Evolutionary conservation across 2,888 invertebrate species (phyloP).

Genomic region (Dolichomitus sp.): DNA sequence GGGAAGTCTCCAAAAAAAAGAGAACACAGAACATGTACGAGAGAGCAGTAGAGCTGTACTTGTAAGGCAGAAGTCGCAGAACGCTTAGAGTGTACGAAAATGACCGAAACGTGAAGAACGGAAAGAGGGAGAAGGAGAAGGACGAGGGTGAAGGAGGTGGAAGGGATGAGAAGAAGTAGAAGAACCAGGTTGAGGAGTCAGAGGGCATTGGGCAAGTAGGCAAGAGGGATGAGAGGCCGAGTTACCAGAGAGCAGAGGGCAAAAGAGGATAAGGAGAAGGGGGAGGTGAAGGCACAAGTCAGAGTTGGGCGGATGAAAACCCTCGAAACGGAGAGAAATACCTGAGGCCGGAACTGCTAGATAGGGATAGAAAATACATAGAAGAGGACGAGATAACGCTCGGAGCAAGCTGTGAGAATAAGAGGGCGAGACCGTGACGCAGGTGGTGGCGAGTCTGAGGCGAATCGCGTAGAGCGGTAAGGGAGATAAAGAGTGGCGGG

Average conservation of each 20-base stretch:
- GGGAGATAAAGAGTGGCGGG: slow-evolving; percentile 66
- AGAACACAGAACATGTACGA: neutral
- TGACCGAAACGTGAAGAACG: neutral
- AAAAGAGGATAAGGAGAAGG: slow-evolving; percentile 31
- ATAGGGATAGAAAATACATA: slow-evolving; percentile 24
- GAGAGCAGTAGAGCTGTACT: neutral
- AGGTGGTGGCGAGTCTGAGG: slow-evolving; percentile 62
- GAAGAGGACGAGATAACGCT: slow-evolving; percentile 43
- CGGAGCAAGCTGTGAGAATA: slow-evolving; percentile 27
- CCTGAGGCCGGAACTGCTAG: neutral
- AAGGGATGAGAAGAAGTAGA: neutral
- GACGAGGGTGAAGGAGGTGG: neutral
- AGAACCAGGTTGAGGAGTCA: slow-evolving; percentile 14
- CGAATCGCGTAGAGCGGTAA: slow-evolving; percentile 54
- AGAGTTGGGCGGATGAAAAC: slow-evolving; percentile 42
- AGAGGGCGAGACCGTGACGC: slow-evolving; percentile 42
- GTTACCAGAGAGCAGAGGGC: slow-evolving; percentile 38
- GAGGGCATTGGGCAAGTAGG: slow-evolving; percentile 39
- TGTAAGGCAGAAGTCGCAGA: slow-evolving; percentile 3
- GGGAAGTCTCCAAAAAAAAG: neutral
- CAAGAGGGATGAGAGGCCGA: slow-evolving; percentile 37
- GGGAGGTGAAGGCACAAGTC: slow-evolving; percentile 38
- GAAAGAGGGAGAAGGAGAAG: slow-evolving; percentile 9
- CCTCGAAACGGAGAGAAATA: slow-evolving; percentile 47
- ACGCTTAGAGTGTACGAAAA: neutral